Conservation (phyloP, 2,113 vertebrate species). For the Hucho hucho region DNA sequence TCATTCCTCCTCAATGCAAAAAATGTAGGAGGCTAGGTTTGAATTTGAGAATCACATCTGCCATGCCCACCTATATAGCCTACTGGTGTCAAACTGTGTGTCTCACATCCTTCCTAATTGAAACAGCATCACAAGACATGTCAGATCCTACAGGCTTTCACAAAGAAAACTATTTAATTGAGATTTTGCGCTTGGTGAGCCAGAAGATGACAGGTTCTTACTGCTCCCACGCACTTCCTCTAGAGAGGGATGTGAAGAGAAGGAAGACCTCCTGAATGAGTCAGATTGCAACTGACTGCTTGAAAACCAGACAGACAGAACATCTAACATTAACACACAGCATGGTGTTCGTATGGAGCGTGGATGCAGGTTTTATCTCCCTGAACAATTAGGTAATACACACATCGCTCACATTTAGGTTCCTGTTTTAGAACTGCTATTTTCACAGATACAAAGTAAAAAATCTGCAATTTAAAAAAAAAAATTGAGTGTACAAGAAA, state of each 20-base stretch:
- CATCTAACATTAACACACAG: neutral
- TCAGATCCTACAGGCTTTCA: neutral
- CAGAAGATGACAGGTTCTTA: constrained; percentile 7
- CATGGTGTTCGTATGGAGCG: neutral
- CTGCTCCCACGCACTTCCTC: neutral
- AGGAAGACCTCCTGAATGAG: neutral
- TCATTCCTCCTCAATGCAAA: too few relatives aligned
- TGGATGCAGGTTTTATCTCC: neutral
- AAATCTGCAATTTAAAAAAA: too few relatives aligned
- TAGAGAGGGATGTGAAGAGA: neutral
- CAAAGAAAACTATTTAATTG: neutral
- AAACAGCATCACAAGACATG: neutral
- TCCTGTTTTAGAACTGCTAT: too few relatives aligned
- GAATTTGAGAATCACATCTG: too few relatives aligned
- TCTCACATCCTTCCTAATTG: neutral
- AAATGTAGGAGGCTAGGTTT: too few relatives aligned
- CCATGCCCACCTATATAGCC: too few relatives aligned
- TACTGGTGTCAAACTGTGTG: neutral
- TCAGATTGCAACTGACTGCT: neutral
- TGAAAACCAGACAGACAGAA: neutral
- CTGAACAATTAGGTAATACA: neutral
- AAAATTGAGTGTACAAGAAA: too few relatives aligned
- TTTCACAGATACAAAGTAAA: too few relatives aligned
- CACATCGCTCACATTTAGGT: neutral
- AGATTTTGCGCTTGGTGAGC: neutral